Conservation (phyloP, 2,888 invertebrate species). For the Strigamia crassipes region DNA sequence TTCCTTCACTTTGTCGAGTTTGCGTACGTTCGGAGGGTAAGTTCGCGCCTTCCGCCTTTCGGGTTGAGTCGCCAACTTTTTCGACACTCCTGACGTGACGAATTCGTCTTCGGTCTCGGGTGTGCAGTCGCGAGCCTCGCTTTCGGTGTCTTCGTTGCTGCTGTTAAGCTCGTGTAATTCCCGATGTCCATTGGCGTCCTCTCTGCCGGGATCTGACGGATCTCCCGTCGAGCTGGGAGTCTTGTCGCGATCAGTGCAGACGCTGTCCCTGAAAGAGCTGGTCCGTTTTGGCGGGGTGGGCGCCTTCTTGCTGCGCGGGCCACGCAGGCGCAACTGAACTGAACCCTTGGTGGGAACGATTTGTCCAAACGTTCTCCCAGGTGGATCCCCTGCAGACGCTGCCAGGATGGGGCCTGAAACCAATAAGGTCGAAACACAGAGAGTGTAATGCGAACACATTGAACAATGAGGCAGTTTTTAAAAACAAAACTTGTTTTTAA, state of each 20-base stretch:
- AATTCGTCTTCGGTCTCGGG: slow-evolving; percentile 79
- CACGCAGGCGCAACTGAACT: slow-evolving; percentile 73
- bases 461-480: neutral
- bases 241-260: slow-evolving; percentile 70
- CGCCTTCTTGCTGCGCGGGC: slow-evolving; percentile 77
- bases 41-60: slow-evolving; percentile 69
- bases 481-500: neutral
- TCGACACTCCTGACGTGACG: slow-evolving; percentile 57
- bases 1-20: slow-evolving; percentile 50
- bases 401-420: slow-evolving; percentile 49
- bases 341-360: slow-evolving; percentile 63
- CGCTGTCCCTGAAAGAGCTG: slow-evolving; percentile 83
- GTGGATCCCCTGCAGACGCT: slow-evolving; percentile 50
- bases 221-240: slow-evolving; percentile 47
- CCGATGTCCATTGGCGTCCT: slow-evolving; percentile 44
- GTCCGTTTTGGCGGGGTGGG: slow-evolving; percentile 95
- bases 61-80: slow-evolving; percentile 59
- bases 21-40: slow-evolving; percentile 65
- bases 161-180: slow-evolving; percentile 44
- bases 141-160: slow-evolving; percentile 55
- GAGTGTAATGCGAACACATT: slow-evolving; percentile 36
- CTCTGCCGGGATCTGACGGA: slow-evolving; percentile 47
- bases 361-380: slow-evolving; percentile 53
- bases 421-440: slow-evolving; percentile 47
- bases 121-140: slow-evolving; percentile 71